Percentiles rank a stretch among this genome's conserved stretches.
Conservation (phyloP, 2,888 invertebrate genomes). For the Limnephilus lunatus region DNA sequence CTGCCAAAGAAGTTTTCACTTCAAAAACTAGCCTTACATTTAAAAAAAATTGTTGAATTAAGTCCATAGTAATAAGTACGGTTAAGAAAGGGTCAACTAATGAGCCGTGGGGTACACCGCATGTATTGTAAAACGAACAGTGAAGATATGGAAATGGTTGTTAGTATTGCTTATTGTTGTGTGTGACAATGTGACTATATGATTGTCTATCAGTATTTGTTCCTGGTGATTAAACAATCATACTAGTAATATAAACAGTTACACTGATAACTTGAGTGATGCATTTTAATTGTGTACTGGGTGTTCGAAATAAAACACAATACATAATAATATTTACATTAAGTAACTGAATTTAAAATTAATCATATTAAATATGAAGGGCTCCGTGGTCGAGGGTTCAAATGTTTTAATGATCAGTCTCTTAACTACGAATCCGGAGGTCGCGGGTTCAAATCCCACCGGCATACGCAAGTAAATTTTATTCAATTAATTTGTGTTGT, state of each 20-base stretch:
- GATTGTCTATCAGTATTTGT: not conserved
- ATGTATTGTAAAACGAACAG: not conserved
- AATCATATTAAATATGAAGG: too few species aligned
- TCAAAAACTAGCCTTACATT: not conserved
- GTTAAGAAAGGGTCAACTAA: not conserved
- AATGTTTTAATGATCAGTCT: too few species aligned
- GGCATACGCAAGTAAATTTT: too few species aligned
- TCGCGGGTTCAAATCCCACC: too few species aligned
- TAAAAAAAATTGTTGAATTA: not conserved
- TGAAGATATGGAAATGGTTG: not conserved
- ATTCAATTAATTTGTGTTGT: too few species aligned
- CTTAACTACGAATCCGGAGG: too few species aligned
- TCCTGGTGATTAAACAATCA: not conserved
- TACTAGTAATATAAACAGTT: slow-evolving; percentile 18
- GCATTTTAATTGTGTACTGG: not conserved
- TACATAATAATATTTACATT: too few species aligned
- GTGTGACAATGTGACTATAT: not conserved
- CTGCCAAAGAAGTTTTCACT: too few species aligned
- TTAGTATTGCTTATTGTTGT: not conserved
- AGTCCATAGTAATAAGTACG: not conserved
- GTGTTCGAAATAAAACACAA: not conserved
- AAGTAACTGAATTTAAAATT: too few species aligned
- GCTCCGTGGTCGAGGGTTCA: too few species aligned
- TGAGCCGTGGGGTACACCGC: not conserved
- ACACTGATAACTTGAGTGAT: not conserved